Evolutionary conservation across 2,113 vertebrate species (phyloP).

Genomic region (Morone chrysops): DNA sequence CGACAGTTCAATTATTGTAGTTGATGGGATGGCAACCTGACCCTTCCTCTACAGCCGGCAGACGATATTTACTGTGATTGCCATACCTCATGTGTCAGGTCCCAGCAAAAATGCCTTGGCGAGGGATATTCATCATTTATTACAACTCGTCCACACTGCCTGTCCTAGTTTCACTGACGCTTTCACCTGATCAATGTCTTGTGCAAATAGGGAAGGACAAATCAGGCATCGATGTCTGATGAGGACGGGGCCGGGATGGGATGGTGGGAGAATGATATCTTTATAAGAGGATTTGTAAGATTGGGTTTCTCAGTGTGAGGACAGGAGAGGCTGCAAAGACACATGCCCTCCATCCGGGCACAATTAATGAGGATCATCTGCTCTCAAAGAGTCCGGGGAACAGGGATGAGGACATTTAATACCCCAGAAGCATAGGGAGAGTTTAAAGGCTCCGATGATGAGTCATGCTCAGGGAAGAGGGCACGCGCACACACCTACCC

Average conservation of each 20-base stretch:
- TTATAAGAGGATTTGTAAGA: constrained; percentile 77
- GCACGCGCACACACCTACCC: constrained; percentile 12
- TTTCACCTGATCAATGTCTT: constrained; percentile 57
- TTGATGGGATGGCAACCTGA: constrained; percentile 65
- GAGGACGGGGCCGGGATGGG: constrained; percentile 33
- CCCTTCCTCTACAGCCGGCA: constrained; percentile 61
- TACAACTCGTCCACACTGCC: constrained; percentile 22
- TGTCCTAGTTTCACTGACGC: constrained; percentile 41
- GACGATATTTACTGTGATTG: constrained; percentile 51
- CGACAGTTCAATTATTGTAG: constrained; percentile 71
- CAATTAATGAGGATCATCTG: constrained; percentile 76
- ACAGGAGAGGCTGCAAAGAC: constrained; percentile 56
- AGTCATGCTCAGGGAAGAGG: constrained; percentile 40
- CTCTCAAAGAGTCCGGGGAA: constrained; percentile 50
- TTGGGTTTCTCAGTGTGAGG: constrained; percentile 61
- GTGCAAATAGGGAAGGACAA: constrained; percentile 51
- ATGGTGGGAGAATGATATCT: constrained; percentile 58
- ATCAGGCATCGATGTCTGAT: constrained; percentile 38
- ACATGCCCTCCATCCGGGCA: constrained; percentile 63
- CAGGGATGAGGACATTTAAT: constrained; percentile 69
- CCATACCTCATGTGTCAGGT: constrained; percentile 51
- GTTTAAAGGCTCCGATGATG: constrained; percentile 50
- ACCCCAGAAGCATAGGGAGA: constrained; percentile 52
- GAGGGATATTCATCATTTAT: constrained; percentile 58
- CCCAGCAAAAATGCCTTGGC: constrained; percentile 14